Evolutionary conservation across 2,888 invertebrate genomes (phyloP).

Genomic region (Netelia inedita): DNA sequence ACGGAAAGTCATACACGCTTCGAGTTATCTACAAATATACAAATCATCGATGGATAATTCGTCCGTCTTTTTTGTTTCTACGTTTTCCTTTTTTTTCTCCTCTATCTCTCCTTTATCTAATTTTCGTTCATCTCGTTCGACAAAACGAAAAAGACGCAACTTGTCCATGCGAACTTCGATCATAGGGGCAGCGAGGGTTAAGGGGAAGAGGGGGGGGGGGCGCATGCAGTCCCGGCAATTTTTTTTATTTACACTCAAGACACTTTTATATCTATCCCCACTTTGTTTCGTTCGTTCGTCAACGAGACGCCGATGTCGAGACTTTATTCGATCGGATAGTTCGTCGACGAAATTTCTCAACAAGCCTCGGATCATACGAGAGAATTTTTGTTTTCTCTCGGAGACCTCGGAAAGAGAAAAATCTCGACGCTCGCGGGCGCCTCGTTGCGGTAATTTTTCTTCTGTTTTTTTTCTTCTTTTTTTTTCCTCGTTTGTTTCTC

Average conservation of each 20-base stretch:
- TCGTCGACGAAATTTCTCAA: not conserved
- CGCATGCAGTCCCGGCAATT: slow-evolving; percentile 25
- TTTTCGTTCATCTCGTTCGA: slow-evolving; percentile 38
- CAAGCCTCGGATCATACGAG: not conserved
- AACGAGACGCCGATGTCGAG: slow-evolving; percentile 24
- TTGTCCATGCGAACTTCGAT: slow-evolving; percentile 30
- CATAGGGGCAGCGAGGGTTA: not conserved
- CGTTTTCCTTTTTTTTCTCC: slow-evolving; percentile 1
- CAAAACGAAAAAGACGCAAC: slow-evolving; percentile 46
- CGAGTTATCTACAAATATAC: slow-evolving; percentile 67
- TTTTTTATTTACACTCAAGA: slow-evolving; percentile 58
- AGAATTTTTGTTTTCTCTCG: not conserved
- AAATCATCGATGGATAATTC: slow-evolving; percentile 71
- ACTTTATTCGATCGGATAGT: slow-evolving; percentile 4
- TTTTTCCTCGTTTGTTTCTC: no score
- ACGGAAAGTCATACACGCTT: slow-evolving; percentile 57
- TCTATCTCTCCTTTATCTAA: slow-evolving; percentile 31
- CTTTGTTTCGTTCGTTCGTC: slow-evolving; percentile 4
- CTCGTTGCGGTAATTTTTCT: not conserved
- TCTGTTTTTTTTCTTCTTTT: not conserved
- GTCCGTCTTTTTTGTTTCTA: slow-evolving; percentile 46
- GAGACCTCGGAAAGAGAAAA: not conserved
- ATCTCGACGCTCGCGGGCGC: not conserved
- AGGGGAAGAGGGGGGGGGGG: no score
- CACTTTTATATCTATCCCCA: slow-evolving; percentile 7